Percentiles rank a stretch among this genome's conserved stretches.
Conservation (phyloP, 2,888 invertebrate genomes). For the Protonemura montana region DNA sequence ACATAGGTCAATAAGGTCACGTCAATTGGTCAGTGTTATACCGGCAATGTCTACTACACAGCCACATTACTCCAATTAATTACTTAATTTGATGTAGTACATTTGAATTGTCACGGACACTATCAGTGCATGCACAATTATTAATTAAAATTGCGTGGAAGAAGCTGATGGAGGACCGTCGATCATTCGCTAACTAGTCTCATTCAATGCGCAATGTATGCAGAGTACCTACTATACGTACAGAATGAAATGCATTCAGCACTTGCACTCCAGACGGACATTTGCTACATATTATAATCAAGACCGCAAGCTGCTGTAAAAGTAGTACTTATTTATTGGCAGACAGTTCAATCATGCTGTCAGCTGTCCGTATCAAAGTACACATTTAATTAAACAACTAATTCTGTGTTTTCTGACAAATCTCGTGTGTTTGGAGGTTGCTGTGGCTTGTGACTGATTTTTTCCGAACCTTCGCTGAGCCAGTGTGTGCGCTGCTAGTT, state of each 20-base stretch:
- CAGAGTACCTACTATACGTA: background rate
- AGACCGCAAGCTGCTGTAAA: background rate
- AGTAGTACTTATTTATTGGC: background rate
- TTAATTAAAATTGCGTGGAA: background rate
- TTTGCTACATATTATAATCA: background rate
- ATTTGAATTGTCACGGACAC: conserved; percentile 7
- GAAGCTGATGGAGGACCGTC: background rate
- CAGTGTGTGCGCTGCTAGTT: no score
- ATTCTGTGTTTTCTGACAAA: no score
- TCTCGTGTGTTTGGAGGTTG: no score
- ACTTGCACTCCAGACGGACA: background rate
- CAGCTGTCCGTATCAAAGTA: background rate
- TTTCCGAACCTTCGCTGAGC: no score
- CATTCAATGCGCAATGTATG: background rate
- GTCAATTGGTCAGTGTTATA: background rate
- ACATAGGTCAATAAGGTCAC: no score
- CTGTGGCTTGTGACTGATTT: no score
- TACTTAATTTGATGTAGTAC: background rate
- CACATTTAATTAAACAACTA: background rate
- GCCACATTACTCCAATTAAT: background rate
- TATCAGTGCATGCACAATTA: conserved; percentile 3
- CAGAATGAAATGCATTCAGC: background rate
- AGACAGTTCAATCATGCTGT: background rate
- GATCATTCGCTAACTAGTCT: no score
- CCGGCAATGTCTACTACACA: background rate